Conservation (phyloP, 2,888 invertebrate genomes). For the Tetramorium bicarinatum region DNA sequence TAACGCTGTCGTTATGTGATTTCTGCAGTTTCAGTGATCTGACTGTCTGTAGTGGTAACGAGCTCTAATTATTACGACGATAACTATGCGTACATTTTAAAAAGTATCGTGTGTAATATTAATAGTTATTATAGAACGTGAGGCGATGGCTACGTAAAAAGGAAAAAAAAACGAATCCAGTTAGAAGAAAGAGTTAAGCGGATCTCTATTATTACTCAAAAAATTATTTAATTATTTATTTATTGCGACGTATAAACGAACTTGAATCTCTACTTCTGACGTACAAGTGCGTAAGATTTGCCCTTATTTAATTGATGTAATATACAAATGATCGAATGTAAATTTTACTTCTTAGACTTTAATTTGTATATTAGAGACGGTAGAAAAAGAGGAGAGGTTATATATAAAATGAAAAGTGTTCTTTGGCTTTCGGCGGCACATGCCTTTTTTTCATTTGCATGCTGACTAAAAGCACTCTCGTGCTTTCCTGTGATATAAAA, state of each 20-base stretch:
- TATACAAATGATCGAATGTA: conserved; percentile 78
- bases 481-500: conserved; percentile 78
- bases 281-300: conserved; percentile 79
- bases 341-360: conserved; percentile 77
- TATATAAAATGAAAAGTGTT: conserved; percentile 65
- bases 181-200: conserved; percentile 76
- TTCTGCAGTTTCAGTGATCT: conserved; percentile 75
- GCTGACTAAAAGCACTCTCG: conserved; percentile 69
- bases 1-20: conserved; percentile 67
- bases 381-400: conserved; percentile 62
- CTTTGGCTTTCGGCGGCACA: conserved; percentile 72
- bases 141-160: conserved; percentile 79
- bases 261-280: conserved; percentile 82
- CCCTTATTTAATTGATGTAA: conserved; percentile 83
- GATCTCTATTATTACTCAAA: conserved; percentile 82
- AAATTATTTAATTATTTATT: conserved; percentile 86
- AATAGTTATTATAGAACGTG: conserved; percentile 82
- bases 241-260: conserved; percentile 84
- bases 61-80: conserved; percentile 84
- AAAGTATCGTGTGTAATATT: conserved; percentile 85
- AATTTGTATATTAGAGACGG: conserved; percentile 67
- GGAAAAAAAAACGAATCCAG: conserved; percentile 71
- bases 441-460: conserved; percentile 67
- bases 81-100: conserved; percentile 85
- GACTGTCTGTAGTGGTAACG: conserved; percentile 83